phyloP scores from a whole-genome alignment of 2,797 vertebrate species.

The Ambastaia sidthimunki region DNA sequence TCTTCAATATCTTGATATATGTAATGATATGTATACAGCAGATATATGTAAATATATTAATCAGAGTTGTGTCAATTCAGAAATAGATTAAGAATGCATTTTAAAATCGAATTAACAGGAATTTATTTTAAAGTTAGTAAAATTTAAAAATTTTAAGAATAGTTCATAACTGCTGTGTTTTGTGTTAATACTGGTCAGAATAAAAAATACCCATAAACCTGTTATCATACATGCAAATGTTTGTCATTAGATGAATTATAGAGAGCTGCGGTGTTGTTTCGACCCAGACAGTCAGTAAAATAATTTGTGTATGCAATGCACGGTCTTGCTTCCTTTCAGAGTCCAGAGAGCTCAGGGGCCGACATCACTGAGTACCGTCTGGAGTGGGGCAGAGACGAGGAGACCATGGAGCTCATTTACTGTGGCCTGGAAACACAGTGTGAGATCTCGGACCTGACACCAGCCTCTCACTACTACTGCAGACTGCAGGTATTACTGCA shows the following conservation, averaged over 20 bases:
- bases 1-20: too few species aligned
- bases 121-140: too few species aligned
- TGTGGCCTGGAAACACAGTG: constrained; percentile 86
- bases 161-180: too few species aligned
- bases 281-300: background rate
- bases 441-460: constrained; percentile 85
- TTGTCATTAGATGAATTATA: background rate
- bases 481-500: constrained; percentile 86
- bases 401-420: constrained; percentile 88
- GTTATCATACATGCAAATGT: background rate
- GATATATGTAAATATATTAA: too few species aligned
- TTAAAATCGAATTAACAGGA: too few species aligned
- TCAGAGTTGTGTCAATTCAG: too few species aligned
- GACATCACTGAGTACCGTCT: constrained; percentile 95
- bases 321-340: constrained; percentile 70
- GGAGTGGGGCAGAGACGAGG: constrained; percentile 91
- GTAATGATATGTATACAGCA: too few species aligned
- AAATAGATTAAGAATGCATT: too few species aligned
- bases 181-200: too few species aligned
- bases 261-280: background rate
- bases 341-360: constrained; percentile 89
- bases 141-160: too few species aligned
- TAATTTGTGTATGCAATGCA: constrained; percentile 7
- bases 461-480: constrained; percentile 90
- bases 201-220: background rate